Base-by-base conservation (phyloP, 2,888 invertebrate genomes). In the Vandiemenella viatica region DNA sequence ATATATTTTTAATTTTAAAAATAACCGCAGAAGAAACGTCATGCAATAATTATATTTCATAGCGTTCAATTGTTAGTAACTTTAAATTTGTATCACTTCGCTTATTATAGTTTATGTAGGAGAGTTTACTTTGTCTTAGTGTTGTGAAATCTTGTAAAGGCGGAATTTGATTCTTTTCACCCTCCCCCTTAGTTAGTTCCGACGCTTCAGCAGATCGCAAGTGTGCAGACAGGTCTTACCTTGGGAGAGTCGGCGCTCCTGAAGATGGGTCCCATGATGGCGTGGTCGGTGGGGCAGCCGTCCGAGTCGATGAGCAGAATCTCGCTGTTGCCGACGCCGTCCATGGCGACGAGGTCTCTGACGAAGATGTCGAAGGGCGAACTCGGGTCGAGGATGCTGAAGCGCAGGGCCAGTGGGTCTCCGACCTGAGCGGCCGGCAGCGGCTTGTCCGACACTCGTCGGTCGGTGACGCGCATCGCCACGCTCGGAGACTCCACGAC, bases 331-430 rank as follows among this genome's bases (percentile, higher is more conserved):
- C 91, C 91, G 45, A 87, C 83, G 46, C 91, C 92, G 64, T 93
- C 92, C 86, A 92, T 83, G 48, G 92, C 92, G 50, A 92, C 89
- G 61, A 93, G 73, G 69, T 93, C 91, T 54, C 91, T 79, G 23
- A 93, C 91, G 65, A 93, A 92, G 62, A 93, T 92, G 70, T 93
- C 92, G 71, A 89, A 93, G 22, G 92, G 92, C 61, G 89, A 90
- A 70, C 89, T 85, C 62, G 80, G 83, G 66, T 92, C 91, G 66
- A 90, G 75, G 61, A 92, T 91, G 70, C 91, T 90, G 71, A 92
- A 92, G 63, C 85, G 80, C 49, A 92, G 76, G 26, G 89, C 86
- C 68, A 92, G 70, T 20, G 91, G 88, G 72, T 92, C 92, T 58
- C 92, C 92, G 53, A 92, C 91, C 72, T 90, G 87, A 54, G 90